phyloP scores from a whole-genome alignment of 1,140 invertebrate species.

The Mycetomoellerius zeteki region DNA sequence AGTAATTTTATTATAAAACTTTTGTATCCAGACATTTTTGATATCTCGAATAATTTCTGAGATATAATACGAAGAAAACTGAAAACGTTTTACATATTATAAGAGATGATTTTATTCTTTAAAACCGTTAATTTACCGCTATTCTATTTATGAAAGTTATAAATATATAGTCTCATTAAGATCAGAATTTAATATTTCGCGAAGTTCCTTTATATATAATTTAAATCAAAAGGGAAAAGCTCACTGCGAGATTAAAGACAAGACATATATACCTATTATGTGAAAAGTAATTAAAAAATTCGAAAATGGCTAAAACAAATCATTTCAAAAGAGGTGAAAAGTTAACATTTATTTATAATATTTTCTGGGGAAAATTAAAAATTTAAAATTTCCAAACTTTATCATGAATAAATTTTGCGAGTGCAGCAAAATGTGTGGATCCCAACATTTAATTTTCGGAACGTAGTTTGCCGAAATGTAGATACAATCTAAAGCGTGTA shows the following conservation, averaged over 20 bases:
- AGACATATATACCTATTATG: not conserved
- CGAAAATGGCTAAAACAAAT: not conserved
- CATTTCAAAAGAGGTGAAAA: not conserved
- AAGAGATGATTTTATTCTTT: no score
- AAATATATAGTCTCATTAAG: no score
- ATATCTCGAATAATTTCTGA: no score
- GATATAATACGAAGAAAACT: no score
- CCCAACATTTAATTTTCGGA: conserved; percentile 49
- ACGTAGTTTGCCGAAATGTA: conserved; percentile 50
- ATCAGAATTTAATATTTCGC: no score
- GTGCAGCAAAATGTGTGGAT: conserved; percentile 19
- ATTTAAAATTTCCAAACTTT: conserved; percentile 11
- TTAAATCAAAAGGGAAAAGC: not conserved
- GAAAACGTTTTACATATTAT: no score
- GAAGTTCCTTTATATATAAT: not conserved
- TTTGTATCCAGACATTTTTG: no score
- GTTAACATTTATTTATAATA: not conserved
- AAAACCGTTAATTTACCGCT: no score
- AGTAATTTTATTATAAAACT: no score
- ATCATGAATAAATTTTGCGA: conserved; percentile 54
- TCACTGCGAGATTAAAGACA: not conserved
- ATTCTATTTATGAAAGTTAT: no score
- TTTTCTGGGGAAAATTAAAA: not conserved
- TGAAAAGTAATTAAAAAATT: not conserved
- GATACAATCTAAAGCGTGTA: conserved; percentile 47